Evolutionary conservation across 2,113 vertebrate genomes (phyloP).

Genomic region (Neogobius melanostomus): DNA sequence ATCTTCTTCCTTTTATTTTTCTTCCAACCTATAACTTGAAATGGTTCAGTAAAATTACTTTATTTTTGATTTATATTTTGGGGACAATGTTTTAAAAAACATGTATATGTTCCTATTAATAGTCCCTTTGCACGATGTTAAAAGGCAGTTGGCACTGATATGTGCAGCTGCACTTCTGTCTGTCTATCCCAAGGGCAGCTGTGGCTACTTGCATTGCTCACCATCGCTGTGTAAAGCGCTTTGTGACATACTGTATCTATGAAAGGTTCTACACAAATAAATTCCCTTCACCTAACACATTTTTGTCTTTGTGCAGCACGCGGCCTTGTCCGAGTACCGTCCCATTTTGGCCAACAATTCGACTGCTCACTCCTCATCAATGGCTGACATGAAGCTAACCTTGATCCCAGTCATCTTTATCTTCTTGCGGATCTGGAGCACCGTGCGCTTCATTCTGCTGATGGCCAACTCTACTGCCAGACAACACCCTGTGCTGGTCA

Average conservation of each 20-base stretch:
- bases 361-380: constrained; percentile 65
- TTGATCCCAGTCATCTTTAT: constrained; percentile 95
- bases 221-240: no score
- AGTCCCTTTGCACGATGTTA: no score
- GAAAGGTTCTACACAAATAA: no score
- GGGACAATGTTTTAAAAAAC: no score
- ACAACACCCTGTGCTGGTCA: constrained; percentile 81
- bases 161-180: no score
- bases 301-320: constrained; percentile 74
- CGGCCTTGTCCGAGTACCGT: constrained; percentile 89
- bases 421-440: constrained; percentile 91
- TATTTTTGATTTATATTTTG: background rate
- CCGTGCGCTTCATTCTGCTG: constrained; percentile 87
- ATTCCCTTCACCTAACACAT: background rate
- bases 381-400: constrained; percentile 87
- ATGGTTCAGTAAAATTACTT: background rate
- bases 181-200: no score
- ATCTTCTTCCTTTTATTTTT: background rate
- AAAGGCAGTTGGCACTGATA: no score
- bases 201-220: no score
- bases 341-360: constrained; percentile 81
- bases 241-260: no score
- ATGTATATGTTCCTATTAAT: no score
- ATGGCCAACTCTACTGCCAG: constrained; percentile 80
- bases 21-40: background rate